Evolutionary conservation across 1,140 invertebrate species (phyloP).

Genomic region (Pteromalus puparum): DNA sequence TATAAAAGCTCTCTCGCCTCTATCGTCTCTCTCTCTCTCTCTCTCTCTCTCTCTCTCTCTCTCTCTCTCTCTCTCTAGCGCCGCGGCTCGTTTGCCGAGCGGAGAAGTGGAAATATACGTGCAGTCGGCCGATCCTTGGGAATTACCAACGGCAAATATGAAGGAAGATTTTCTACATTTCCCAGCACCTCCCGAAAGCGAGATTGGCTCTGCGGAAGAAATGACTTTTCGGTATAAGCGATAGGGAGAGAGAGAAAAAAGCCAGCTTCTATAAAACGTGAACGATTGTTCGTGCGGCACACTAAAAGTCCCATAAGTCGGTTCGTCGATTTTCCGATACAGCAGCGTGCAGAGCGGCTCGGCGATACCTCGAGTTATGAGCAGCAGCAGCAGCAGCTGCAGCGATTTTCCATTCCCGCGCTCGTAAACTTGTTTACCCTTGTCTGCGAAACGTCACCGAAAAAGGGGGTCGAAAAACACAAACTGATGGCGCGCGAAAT

Average conservation of each 20-base stretch:
- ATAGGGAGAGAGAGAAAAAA: neutral
- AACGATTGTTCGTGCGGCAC: neutral
- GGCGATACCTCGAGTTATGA: conserved; percentile 1
- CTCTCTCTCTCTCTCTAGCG: conserved; percentile 5
- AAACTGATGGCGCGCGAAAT: conserved; percentile 11
- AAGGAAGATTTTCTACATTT: conserved; percentile 2
- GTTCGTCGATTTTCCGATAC: neutral
- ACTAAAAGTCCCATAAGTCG: conserved; percentile 9
- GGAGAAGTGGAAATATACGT: conserved; percentile 21
- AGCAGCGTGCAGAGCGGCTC: neutral
- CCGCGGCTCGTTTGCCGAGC: neutral
- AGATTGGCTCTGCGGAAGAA: neutral
- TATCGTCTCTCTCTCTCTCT: conserved; percentile 1
- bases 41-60: conserved; percentile 19
- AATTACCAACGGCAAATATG: conserved; percentile 32
- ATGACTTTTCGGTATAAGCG: neutral
- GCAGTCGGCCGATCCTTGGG: conserved; percentile 14
- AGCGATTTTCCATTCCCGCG: conserved; percentile 14
- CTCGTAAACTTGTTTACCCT: conserved; percentile 46
- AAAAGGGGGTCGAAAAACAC: conserved; percentile 1
- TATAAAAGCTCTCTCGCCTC: no score
- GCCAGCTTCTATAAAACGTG: neutral
- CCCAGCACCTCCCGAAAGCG: neutral
- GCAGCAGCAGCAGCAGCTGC: neutral
- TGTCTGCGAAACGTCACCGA: conserved; percentile 15